Evolutionary conservation across 2,113 vertebrate genomes (phyloP).

Genomic region (Ctenodactylus gundi): DNA sequence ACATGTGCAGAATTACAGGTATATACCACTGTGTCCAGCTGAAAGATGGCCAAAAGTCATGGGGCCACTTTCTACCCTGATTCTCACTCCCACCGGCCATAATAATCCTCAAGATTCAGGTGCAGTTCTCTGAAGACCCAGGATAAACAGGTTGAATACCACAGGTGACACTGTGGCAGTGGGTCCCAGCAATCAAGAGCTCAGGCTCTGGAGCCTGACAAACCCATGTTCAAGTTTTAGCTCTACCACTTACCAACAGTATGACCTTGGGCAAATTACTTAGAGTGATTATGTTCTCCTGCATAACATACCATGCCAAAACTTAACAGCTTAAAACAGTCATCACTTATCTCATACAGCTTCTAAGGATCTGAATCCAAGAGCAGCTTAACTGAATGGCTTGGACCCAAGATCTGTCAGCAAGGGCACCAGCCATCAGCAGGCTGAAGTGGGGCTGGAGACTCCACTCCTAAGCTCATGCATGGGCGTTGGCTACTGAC

Average conservation of each 20-base stretch:
- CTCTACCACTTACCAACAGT: not conserved
- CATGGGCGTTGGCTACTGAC: too few species aligned
- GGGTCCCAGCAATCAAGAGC: not conserved
- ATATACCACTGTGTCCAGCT: not conserved
- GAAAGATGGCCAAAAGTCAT: not conserved
- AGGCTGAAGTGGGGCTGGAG: not conserved
- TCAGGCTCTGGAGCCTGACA: not conserved
- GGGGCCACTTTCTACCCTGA: not conserved
- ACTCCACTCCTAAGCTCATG: not conserved
- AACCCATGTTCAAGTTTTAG: not conserved
- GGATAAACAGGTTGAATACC: not conserved
- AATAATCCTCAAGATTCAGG: not conserved
- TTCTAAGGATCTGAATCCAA: not conserved
- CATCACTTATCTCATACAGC: not conserved
- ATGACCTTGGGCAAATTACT: not conserved
- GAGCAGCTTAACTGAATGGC: not conserved
- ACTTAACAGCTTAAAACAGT: not conserved
- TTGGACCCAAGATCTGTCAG: not conserved
- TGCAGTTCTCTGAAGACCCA: not conserved
- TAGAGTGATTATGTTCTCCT: not conserved
- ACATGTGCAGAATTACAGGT: not conserved
- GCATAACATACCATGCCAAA: not conserved
- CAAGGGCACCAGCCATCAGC: not conserved
- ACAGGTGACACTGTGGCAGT: not conserved
- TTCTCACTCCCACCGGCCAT: not conserved